Base-by-base conservation (phyloP, 2,113 vertebrate species). In the Gallinago undulata region DNA sequence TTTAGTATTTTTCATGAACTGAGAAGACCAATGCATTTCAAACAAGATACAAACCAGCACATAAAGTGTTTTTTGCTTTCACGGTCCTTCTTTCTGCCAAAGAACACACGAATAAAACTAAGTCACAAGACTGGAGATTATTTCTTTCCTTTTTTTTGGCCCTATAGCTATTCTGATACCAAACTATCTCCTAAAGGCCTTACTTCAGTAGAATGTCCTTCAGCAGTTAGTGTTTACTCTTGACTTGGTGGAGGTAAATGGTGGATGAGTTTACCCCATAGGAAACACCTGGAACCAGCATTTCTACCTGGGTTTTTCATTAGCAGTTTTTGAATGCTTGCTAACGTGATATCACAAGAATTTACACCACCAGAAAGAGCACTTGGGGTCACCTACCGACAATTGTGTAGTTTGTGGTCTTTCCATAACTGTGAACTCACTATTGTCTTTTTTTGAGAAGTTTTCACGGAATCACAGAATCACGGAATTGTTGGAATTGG, bases 1-100 rank as follows among this genome's bases (percentile, higher is more conserved):
- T 93, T 95, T 89, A 67, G 94, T 82, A 55, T 79, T 91, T 93
- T 93, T 96, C 76, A 82, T 86, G 47, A 87, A 63, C 43, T 51
- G 70, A 84, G 82, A 77, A 91, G 86, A 92, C 77, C 37, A 47
- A 10, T 57, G 91, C 67, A 76, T 89, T 96, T 87, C 74, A 92
- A 92, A 82, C 79, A 84, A 79, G 28, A 57, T 10, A 67, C 53
- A 73, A 93, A 82, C 73, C 53, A 95, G 41, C 60, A 86, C 66
- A 81, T n/a, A 69, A 80, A 95, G 43, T 55, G 43, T 77, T 96
- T 47, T 76, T 57, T 87, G 78, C 23, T 69, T 37, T 70, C 74
- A 63, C 9, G 6, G 67, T 89, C 13, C 15, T 31, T 47, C 50
- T 66, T 16, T 53, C 55, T 92, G 77, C 70, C 77, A 95, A 90